phyloP scores from a whole-genome alignment of 2,888 invertebrate species.

The Salpingus planirostris region DNA sequence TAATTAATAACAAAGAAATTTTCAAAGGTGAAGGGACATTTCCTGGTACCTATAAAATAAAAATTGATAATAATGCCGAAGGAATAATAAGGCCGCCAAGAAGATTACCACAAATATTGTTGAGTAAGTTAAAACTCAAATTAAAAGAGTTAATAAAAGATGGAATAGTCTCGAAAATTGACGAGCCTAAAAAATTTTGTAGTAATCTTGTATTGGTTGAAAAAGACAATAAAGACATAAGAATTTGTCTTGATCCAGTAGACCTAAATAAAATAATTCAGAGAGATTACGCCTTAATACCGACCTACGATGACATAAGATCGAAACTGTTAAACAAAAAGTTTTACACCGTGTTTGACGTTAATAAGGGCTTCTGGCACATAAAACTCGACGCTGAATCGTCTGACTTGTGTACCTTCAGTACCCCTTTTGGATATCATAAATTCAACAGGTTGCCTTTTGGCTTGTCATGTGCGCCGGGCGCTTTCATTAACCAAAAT shows the following conservation, averaged over 20 bases:
- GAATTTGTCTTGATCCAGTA: not conserved
- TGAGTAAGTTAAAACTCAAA: not conserved
- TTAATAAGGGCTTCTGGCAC: not conserved
- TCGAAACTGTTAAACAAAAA: not conserved
- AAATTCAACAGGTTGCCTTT: not conserved
- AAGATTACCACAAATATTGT: not conserved
- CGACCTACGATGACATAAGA: not conserved
- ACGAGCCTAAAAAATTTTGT: not conserved
- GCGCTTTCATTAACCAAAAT: too few relatives aligned
- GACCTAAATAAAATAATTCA: not conserved
- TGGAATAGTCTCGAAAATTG: not conserved
- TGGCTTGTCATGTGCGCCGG: too few relatives aligned
- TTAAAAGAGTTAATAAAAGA: not conserved
- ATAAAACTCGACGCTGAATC: not conserved
- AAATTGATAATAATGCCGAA: not conserved
- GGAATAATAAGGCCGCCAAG: not conserved
- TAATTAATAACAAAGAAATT: not conserved
- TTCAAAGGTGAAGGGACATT: not conserved
- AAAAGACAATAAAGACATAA: not conserved
- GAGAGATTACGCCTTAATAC: not conserved
- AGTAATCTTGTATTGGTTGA: not conserved
- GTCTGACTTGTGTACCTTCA: not conserved
- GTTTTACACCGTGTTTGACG: not conserved
- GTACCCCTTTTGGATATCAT: conserved; percentile 1
- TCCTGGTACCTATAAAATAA: not conserved